Conservation (phyloP, 2,888 invertebrate species). For the Ochropacha duplaris region DNA sequence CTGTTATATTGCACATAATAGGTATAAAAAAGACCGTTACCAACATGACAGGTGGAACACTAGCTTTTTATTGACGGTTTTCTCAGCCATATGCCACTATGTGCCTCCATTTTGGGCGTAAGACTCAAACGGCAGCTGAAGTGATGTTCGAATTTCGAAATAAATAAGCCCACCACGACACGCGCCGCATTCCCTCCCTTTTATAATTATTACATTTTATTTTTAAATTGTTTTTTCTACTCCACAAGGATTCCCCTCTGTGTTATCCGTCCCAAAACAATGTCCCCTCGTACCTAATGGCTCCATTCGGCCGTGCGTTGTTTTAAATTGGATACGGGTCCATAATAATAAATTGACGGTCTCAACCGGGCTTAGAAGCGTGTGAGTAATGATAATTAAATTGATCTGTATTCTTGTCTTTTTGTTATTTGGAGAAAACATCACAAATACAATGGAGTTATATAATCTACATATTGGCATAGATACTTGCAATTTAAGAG, state of each 20-base stretch:
- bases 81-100: slow-evolving; percentile 63
- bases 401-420: slow-evolving; percentile 68
- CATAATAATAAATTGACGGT: slow-evolving; percentile 81
- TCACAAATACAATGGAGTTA: slow-evolving; percentile 21
- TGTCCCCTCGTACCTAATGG: slow-evolving; percentile 70
- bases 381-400: slow-evolving; percentile 81
- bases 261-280: slow-evolving; percentile 72
- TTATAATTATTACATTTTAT: slow-evolving; percentile 82
- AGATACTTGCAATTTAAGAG: no score
- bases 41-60: slow-evolving; percentile 30
- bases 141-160: slow-evolving; percentile 41
- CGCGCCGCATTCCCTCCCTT: slow-evolving; percentile 76
- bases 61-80: slow-evolving; percentile 31
- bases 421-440: slow-evolving; percentile 37
- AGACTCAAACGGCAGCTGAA: slow-evolving; percentile 70
- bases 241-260: slow-evolving; percentile 76
- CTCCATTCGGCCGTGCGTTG: slow-evolving; percentile 75
- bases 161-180: slow-evolving; percentile 76
- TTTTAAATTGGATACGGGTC: slow-evolving; percentile 83
- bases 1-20: no score
- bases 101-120: slow-evolving; percentile 33
- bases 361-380: slow-evolving; percentile 72
- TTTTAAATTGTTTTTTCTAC: slow-evolving; percentile 82
- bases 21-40: not conserved
- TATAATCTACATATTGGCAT: not conserved